These are phyloP conservation scores for Gortyna flavago DNA, from an alignment of 2,888 invertebrate genomes.

Conservation along the genomic window DNA sequence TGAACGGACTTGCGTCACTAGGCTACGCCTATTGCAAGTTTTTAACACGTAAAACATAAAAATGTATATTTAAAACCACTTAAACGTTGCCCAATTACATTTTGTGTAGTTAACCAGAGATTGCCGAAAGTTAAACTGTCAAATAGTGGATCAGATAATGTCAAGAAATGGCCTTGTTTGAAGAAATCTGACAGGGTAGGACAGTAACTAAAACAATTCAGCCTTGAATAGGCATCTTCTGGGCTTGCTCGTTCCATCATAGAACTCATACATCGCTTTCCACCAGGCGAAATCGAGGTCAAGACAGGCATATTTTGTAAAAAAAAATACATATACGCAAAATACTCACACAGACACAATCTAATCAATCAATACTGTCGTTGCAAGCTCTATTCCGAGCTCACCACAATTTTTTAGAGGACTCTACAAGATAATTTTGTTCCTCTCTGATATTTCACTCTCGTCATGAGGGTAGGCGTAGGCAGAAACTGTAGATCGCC, in stretches of 20 bases:
- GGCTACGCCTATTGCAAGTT: slow-evolving; percentile 14
- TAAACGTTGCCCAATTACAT: slow-evolving; percentile 37
- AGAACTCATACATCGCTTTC: neutral
- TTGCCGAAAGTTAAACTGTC: slow-evolving; percentile 10
- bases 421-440: too few species aligned
- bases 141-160: neutral
- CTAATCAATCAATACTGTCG: neutral
- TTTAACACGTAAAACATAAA: slow-evolving; percentile 40
- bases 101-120: neutral
- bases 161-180: neutral
- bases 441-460: neutral
- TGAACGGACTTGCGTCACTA: slow-evolving; percentile 45
- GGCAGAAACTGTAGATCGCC: neutral
- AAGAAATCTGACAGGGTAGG: neutral
- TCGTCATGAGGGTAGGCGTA: neutral
- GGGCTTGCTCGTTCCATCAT: neutral
- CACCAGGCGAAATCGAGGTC: neutral
- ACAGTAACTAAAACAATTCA: neutral
- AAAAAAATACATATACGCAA: too few species aligned
- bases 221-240: neutral
- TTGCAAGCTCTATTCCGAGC: neutral
- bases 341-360: too few species aligned
- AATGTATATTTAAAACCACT: slow-evolving; percentile 40
- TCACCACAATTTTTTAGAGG: neutral
- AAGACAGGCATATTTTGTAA: neutral